Evolutionary conservation across 2,888 invertebrate species (phyloP).

Genomic region (Melitaea athalia): DNA sequence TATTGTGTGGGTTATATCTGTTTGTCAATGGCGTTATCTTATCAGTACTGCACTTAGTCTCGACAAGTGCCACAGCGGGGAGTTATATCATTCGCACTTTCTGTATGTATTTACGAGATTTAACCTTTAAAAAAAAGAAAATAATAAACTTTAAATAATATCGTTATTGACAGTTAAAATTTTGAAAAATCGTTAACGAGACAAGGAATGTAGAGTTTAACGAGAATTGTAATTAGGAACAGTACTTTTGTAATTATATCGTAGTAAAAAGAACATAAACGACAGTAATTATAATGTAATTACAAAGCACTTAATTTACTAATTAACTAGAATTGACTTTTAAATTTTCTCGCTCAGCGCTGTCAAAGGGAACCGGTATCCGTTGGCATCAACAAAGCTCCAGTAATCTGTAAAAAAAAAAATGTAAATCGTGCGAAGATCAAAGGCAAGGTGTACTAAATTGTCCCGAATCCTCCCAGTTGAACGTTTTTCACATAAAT

Average conservation of each 20-base stretch:
- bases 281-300: slow-evolving; percentile 1
- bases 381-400: background rate
- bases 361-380: slow-evolving; percentile 1
- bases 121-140: no score
- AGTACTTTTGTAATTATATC: background rate
- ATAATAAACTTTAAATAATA: background rate
- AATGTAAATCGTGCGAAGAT: slow-evolving; percentile 14
- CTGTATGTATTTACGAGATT: no score
- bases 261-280: background rate
- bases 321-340: slow-evolving; percentile 1
- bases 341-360: background rate
- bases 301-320: slow-evolving; percentile 5
- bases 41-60: slow-evolving; percentile 9
- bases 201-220: background rate
- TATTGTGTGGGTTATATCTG: slow-evolving; percentile 12
- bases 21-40: slow-evolving; percentile 20
- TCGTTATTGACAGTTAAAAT: background rate
- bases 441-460: slow-evolving; percentile 18
- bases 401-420: slow-evolving; percentile 9
- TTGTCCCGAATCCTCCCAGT: background rate
- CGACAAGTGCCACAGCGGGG: no score
- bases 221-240: background rate
- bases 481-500: background rate
- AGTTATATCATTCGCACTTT: no score
- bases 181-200: background rate